phyloP scores from a whole-genome alignment of 2,888 invertebrate genomes.

The Lasius platythorax region DNA sequence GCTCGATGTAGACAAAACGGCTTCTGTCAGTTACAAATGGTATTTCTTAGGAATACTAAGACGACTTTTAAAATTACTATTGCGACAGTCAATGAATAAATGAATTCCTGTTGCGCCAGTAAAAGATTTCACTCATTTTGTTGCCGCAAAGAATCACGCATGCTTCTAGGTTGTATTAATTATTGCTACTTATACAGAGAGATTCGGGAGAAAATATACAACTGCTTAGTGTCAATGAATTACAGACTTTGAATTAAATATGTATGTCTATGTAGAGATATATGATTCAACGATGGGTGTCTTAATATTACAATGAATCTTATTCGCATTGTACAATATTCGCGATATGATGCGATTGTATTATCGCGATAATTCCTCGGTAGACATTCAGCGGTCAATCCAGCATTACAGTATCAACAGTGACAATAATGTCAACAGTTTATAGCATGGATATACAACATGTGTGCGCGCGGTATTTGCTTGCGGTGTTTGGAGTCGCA shows the following conservation, averaged over 20 bases:
- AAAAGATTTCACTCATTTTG: neutral
- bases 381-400: neutral
- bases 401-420: slow-evolving; percentile 19
- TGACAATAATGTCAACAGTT: slow-evolving; percentile 35
- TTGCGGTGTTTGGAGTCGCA: neutral
- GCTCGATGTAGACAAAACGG: neutral
- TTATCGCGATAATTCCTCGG: slow-evolving; percentile 7
- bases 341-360: neutral
- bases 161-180: neutral
- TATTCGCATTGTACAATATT: neutral
- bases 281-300: neutral
- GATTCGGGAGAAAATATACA: neutral
- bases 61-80: neutral
- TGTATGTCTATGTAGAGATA: neutral
- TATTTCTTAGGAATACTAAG: neutral
- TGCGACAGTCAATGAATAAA: neutral
- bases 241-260: neutral
- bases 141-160: neutral
- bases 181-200: neutral
- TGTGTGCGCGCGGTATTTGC: neutral
- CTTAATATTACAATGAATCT: neutral
- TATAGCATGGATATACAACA: slow-evolving; percentile 1
- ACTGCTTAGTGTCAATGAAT: neutral
- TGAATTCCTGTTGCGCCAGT: neutral
- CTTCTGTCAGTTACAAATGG: neutral